Base-by-base conservation (phyloP, 1,140 invertebrate genomes). In the Zaprionus kolodkinae region DNA sequence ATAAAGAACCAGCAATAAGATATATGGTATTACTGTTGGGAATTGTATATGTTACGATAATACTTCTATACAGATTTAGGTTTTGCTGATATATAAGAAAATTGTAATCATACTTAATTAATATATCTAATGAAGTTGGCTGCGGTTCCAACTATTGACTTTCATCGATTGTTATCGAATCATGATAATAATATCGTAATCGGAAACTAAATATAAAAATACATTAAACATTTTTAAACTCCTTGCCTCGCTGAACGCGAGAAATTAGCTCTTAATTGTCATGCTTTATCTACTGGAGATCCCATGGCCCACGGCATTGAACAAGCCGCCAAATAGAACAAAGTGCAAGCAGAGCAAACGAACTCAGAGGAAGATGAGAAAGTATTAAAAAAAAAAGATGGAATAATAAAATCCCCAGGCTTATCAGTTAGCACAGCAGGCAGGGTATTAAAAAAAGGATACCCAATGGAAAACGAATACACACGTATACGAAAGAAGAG, bases 391-490 rank as follows among this genome's bases (percentile, higher is more conserved):
- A 68, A 76, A 79, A 71, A 80, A 76, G 69, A 40, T 40, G 73
- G 78, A 80, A 85, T 89, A 89, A 89, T 72, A 89, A 81, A 85
- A 81, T 89, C 85, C 81, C 75, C 81, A 74, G 72, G 85, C 85
- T 89, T 89, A 89, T 89, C 85, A 89, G 85, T 72, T 55, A 85
- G 72, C 78, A 54, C 78, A 76, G 66, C 75, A 75, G 75, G 82
- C 66, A 76, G 72, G 50, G 72, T 61, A 81, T 88, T 74, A 79
- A 78, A 57, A 79, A 76, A 82, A 76, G 59, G 71, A 67, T 27
- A 38, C 52, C 43, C 21, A 72, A 68, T 63, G 59, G 43, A 69
- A 65, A 69, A 63, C 48, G 21, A 30, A 30, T 30, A 30, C 27
- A 65, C 52, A 43, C 64, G 55, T 45, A 50, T 17, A 30, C 27